phyloP scores from a whole-genome alignment of 1,140 invertebrate species.

The Phenacoccus solenopsis region DNA sequence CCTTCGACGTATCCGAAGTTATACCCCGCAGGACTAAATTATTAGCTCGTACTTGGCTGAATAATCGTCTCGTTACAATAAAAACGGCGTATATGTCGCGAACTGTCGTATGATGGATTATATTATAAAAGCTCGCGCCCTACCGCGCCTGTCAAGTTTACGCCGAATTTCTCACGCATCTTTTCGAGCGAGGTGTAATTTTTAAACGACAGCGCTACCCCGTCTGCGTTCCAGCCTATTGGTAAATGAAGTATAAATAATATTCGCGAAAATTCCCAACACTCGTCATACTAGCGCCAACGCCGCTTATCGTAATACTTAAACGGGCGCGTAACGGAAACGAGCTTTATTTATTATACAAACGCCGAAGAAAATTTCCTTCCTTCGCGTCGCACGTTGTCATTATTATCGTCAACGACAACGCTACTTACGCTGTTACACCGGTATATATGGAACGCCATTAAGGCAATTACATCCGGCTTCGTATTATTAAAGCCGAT shows the following conservation, averaged over 20 bases:
- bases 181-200: not conserved
- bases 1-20: too few relatives aligned
- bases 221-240: not conserved
- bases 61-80: too few relatives aligned
- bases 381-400: not conserved
- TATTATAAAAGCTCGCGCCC: too few relatives aligned
- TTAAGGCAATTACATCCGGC: not conserved
- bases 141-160: too few relatives aligned
- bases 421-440: too few relatives aligned
- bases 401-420: too few relatives aligned
- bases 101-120: too few relatives aligned
- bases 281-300: not conserved
- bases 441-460: not conserved
- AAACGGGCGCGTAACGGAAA: not conserved
- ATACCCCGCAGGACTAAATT: too few relatives aligned
- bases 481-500: not conserved
- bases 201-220: too few relatives aligned
- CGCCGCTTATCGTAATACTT: not conserved
- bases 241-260: constrained; percentile 3
- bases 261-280: not conserved
- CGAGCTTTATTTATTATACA: not conserved
- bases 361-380: not conserved
- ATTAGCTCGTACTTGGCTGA: too few relatives aligned
- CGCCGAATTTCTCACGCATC: too few relatives aligned
- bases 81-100: too few relatives aligned